Percentiles rank a stretch among this genome's conserved stretches.
phyloP scores from a whole-genome alignment of 1,140 invertebrate species.

The Polypedilum pembai region DNA sequence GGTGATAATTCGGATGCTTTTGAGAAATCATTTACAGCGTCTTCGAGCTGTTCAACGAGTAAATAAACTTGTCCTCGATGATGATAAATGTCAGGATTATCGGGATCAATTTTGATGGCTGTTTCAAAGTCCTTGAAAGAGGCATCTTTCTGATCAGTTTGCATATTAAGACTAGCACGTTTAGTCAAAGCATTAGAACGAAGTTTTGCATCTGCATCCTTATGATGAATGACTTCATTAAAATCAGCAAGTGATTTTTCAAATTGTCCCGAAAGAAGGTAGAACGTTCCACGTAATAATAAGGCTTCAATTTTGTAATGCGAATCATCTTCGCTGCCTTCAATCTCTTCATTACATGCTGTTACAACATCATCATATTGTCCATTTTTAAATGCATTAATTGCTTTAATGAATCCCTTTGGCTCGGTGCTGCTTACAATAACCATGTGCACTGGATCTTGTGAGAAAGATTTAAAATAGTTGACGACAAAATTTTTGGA shows the following conservation, averaged over 20 bases:
- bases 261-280: slow-evolving; percentile 64
- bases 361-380: slow-evolving; percentile 71
- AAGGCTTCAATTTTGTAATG: slow-evolving; percentile 56
- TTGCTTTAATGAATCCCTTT: slow-evolving; percentile 58
- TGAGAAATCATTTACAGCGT: slow-evolving; percentile 73
- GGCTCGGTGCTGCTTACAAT: slow-evolving; percentile 39
- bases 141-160: slow-evolving; percentile 62
- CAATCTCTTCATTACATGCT: slow-evolving; percentile 74
- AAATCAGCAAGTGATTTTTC: slow-evolving; percentile 66
- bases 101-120: slow-evolving; percentile 66
- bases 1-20: slow-evolving; percentile 75
- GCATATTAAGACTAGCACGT: slow-evolving; percentile 72
- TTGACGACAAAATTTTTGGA: slow-evolving; percentile 76
- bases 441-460: slow-evolving; percentile 60
- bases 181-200: slow-evolving; percentile 87
- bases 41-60: slow-evolving; percentile 67
- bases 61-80: slow-evolving; percentile 70
- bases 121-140: slow-evolving; percentile 68
- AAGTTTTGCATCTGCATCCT: slow-evolving; percentile 51
- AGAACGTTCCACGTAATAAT: slow-evolving; percentile 74
- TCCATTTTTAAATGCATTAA: slow-evolving; percentile 56
- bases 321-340: slow-evolving; percentile 49
- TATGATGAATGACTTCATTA: slow-evolving; percentile 50
- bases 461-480: slow-evolving; percentile 77
- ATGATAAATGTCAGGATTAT: slow-evolving; percentile 63